Evolutionary conservation across 2,888 invertebrate species (phyloP).

Genomic region (Oegoconia quadripuncta): DNA sequence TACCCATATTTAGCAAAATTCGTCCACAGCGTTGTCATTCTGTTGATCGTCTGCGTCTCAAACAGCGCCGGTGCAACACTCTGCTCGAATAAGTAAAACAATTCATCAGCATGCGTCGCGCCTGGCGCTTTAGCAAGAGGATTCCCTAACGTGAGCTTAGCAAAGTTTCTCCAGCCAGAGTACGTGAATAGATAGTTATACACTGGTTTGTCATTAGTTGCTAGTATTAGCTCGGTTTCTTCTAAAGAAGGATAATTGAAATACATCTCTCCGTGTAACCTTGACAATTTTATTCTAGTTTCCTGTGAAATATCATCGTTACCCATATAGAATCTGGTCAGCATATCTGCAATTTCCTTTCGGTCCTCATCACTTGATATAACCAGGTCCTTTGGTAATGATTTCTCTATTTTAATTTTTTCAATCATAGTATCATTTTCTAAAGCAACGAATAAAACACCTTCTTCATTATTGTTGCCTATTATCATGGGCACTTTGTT

Average conservation of each 20-base stretch:
- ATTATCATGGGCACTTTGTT: conserved; percentile 60
- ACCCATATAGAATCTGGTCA: conserved; percentile 56
- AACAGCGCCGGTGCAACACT: conserved; percentile 39
- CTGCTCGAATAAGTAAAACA: conserved; percentile 51
- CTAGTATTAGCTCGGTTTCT: conserved; percentile 46
- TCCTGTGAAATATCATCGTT: conserved; percentile 42
- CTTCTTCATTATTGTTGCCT: conserved; percentile 52
- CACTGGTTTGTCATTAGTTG: conserved; percentile 39
- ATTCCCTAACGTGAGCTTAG: conserved; percentile 30
- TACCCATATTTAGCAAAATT: conserved; percentile 64
- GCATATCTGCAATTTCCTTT: conserved; percentile 30
- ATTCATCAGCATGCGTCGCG: conserved; percentile 57
- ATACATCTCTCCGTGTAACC: conserved; percentile 43
- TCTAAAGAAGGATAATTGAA: conserved; percentile 41
- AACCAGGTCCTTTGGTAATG: conserved; percentile 52
- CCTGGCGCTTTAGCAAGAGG: conserved; percentile 32
- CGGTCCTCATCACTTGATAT: conserved; percentile 36
- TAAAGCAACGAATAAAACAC: conserved; percentile 40
- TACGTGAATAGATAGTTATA: conserved; percentile 55
- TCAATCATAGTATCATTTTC: conserved; percentile 47
- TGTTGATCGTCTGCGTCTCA: conserved; percentile 49
- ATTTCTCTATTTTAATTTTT: conserved; percentile 39
- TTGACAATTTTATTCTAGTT: conserved; percentile 43
- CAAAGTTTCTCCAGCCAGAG: conserved; percentile 42
- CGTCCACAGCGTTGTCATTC: conserved; percentile 55